Evolutionary conservation across 2,888 invertebrate genomes (phyloP).

Genomic region (Acanthosepion pharaonis): DNA sequence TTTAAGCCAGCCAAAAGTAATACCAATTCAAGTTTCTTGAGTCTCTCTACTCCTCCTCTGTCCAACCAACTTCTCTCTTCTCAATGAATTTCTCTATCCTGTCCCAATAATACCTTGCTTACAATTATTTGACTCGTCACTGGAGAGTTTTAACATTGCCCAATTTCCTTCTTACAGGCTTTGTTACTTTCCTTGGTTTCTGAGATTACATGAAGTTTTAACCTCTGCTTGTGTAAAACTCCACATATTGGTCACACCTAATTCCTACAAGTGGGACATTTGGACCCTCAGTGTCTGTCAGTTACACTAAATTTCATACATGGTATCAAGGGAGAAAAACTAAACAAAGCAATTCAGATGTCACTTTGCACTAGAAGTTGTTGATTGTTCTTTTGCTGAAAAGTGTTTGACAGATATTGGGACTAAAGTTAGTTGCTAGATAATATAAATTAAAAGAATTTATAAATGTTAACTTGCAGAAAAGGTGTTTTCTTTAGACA

Average conservation of each 20-base stretch:
- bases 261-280: background rate
- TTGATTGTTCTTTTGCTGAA: background rate
- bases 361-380: background rate
- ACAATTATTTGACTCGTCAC: background rate
- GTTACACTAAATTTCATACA: background rate
- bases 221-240: background rate
- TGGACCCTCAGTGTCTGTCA: background rate
- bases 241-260: background rate
- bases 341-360: background rate
- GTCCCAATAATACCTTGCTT: background rate
- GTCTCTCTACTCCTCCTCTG: background rate
- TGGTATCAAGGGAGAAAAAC: background rate
- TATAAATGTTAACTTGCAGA: no score
- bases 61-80: background rate
- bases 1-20: background rate
- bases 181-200: background rate
- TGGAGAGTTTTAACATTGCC: background rate
- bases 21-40: background rate
- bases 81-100: background rate
- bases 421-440: background rate
- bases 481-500: no score
- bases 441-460: no score
- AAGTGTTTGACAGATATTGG: background rate
- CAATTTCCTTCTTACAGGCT: background rate
- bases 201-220: background rate